Percentiles rank a stretch among this genome's conserved stretches.
These are phyloP conservation scores for Polylopha cassiicola DNA, from an alignment of 2,888 invertebrate species.

Conservation along the genomic window DNA sequence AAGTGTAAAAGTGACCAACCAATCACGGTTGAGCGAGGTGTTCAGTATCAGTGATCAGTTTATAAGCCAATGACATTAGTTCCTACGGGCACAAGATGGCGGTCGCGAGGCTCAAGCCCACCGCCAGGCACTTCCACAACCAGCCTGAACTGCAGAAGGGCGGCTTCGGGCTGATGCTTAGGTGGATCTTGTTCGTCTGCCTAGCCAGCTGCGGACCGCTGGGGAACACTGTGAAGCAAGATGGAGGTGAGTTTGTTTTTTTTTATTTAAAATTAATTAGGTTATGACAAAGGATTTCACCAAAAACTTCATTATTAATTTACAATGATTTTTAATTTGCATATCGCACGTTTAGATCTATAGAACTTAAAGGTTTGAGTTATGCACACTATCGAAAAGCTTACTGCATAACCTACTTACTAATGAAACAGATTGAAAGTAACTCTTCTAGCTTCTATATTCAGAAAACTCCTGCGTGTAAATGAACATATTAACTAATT, in stretches of 20 bases:
- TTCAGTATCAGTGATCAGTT: slow-evolving; percentile 12
- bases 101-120: slow-evolving; percentile 48
- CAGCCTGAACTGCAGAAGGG: slow-evolving; percentile 64
- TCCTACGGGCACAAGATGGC: slow-evolving; percentile 44
- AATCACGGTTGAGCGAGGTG: no score
- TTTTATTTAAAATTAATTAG: no score
- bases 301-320: no score
- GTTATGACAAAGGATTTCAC: no score
- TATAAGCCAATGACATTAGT: slow-evolving; percentile 31
- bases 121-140: slow-evolving; percentile 68
- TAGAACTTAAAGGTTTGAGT: no score
- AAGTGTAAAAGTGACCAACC: slow-evolving; percentile 13
- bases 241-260: slow-evolving; percentile 49
- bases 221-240: slow-evolving; percentile 68
- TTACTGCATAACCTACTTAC: no score
- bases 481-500: no score
- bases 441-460: no score
- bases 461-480: no score
- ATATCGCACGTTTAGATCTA: slow-evolving; percentile 1
- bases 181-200: slow-evolving; percentile 66
- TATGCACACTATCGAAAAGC: no score
- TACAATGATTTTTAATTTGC: slow-evolving; percentile 1
- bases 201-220: slow-evolving; percentile 64
- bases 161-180: slow-evolving; percentile 58
- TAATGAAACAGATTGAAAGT: no score